A percentile compares a stretch with the other conserved stretches of the same genome.
phyloP scores from a whole-genome alignment of 92 coral and sea anemone species.

The Desmophyllum pertusum region DNA sequence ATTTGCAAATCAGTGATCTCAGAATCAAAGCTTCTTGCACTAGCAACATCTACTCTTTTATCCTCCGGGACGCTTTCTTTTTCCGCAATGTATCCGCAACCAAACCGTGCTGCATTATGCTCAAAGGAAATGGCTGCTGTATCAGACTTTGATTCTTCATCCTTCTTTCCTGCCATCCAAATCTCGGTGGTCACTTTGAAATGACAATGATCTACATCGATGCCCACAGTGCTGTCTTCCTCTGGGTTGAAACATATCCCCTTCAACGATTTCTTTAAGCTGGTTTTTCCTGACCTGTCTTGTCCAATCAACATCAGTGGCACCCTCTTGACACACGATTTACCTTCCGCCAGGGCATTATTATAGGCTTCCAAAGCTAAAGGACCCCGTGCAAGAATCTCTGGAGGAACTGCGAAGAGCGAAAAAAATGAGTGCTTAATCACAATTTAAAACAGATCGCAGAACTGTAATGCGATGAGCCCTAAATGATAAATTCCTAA shows the following conservation, averaged over 20 bases:
- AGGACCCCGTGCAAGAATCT: constrained; percentile 69
- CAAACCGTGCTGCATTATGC: constrained; percentile 12
- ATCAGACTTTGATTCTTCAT: neutral
- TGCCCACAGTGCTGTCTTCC: constrained; percentile 65
- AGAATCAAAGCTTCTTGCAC: neutral
- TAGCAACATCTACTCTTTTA: neutral
- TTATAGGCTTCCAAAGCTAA: constrained; percentile 46
- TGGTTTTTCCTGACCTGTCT: constrained; percentile 69
- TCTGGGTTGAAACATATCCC: constrained; percentile 48
- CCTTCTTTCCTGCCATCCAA: constrained; percentile 29
- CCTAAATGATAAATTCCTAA: too few species aligned
- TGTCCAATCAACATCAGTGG: constrained; percentile 71
- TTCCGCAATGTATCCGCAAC: constrained; percentile 13
- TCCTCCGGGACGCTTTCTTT: neutral
- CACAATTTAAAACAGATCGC: too few species aligned
- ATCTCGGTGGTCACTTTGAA: constrained; percentile 16
- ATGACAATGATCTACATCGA: constrained; percentile 35
- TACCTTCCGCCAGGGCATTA: constrained; percentile 60
- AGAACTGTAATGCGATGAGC: too few species aligned
- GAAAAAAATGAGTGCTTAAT: neutral
- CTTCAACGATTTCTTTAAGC: constrained; percentile 61
- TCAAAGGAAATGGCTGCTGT: neutral
- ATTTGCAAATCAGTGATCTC: neutral
- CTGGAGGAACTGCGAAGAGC: constrained; percentile 56
- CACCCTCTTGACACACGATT: constrained; percentile 42